Evolutionary conservation across 2,113 vertebrate genomes (phyloP), one percentile per base, ranked within the genome.

Genomic region (Puntigrus tetrazona): DNA sequence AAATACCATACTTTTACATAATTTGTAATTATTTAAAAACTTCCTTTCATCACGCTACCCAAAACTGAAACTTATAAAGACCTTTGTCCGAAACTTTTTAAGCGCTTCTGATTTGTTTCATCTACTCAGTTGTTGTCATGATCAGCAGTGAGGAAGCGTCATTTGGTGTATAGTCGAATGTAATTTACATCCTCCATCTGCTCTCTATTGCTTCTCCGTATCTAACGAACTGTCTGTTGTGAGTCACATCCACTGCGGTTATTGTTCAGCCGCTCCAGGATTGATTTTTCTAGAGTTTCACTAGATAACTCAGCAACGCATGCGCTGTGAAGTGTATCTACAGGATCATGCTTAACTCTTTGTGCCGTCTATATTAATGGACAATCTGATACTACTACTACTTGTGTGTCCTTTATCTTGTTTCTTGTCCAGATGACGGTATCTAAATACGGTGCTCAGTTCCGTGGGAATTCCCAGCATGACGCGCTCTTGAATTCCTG

Each of bases 401-500:
- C 7, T n/a, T 22, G n/a, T 31, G 4, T 73, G 52, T 31, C 20
- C 29, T 31, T 22, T 75, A 55, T 70, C 14, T 84, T 88, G 61
- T 78, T 36, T 81, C 20, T 76, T 61, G 61, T 85, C 5, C 91
- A 99, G 98, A 96, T 93, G 41, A 95, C 94, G 0, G 98, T 99
- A 59, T 96, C 97, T 86, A 97, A 97, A 90, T 95, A 98, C 3
- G 95, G 97, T 59, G 87, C 96, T 0, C 98, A 99, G 92, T 98
- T 99, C 87, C 95, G 95, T 27, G 98, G 97, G 69, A 97, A 97
- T 9, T 95, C 96, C 5, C 98, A 99, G 87, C 98, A 99, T 0
- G 97, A 99, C 0, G 97, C 98, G 97, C 98, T 78, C 92, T 98
- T 86, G 98, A 99, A 91, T 99, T 99, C 92, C 95, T 99, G 84